Evolutionary conservation across 2,888 invertebrate species (phyloP).

Genomic region (Cryptosula pallasiana): DNA sequence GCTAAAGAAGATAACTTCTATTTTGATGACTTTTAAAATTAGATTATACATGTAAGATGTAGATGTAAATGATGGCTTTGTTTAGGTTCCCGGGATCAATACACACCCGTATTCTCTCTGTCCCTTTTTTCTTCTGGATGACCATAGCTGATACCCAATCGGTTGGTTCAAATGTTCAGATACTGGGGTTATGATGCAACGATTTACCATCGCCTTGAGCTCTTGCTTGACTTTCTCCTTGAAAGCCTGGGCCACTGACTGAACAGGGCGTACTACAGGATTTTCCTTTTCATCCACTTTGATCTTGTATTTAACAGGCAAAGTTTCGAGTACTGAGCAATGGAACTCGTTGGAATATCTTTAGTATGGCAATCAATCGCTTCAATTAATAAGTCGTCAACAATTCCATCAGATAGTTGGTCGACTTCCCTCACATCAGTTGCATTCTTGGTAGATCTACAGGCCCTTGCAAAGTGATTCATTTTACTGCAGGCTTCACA

Average conservation of each 20-base stretch:
- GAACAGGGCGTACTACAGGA: constrained; percentile 27
- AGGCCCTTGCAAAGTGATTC: background rate
- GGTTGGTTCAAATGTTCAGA: constrained; percentile 4
- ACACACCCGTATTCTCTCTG: background rate
- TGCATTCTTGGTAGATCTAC: background rate
- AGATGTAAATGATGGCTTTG: background rate
- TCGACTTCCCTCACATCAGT: background rate
- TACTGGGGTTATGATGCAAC: constrained; percentile 25
- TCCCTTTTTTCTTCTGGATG: background rate
- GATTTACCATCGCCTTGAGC: constrained; percentile 27
- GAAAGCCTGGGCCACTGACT: constrained; percentile 27
- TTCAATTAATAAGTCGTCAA: too few species aligned
- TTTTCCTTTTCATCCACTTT: background rate
- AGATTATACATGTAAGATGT: too few species aligned
- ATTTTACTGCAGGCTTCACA: background rate
- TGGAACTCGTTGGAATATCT: too few species aligned
- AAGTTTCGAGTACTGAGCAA: too few species aligned
- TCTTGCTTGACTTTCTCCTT: constrained; percentile 25
- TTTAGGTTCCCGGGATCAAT: constrained; percentile 8
- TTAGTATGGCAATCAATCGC: too few species aligned
- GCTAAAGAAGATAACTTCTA: too few species aligned
- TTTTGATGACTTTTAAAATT: too few species aligned
- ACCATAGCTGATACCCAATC: constrained; percentile 5
- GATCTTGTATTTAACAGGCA: constrained; percentile 4
- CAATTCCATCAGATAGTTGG: background rate